Evolutionary conservation across 2,797 vertebrate genomes (phyloP).

Genomic region (Dromococcyx pavoninus): DNA sequence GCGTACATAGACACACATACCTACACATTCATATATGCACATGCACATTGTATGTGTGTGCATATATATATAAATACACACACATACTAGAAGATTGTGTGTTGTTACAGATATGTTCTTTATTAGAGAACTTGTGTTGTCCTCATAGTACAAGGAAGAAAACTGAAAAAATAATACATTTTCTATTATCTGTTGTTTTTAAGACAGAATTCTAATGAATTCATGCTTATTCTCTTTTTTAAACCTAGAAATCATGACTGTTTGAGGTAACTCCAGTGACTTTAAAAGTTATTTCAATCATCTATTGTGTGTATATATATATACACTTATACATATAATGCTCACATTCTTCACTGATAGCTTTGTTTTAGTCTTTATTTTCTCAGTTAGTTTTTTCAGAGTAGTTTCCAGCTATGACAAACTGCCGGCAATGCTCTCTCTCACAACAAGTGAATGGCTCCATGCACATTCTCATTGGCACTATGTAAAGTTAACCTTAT

Average conservation of each 20-base stretch:
- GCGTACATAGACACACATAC: too few species aligned
- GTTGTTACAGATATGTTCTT: neutral
- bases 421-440: neutral
- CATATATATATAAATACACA: neutral
- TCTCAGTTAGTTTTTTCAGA: neutral
- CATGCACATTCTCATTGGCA: neutral
- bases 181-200: neutral
- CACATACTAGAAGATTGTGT: neutral
- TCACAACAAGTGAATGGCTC: neutral
- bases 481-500: neutral
- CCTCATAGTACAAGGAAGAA: neutral
- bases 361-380: neutral
- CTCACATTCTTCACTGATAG: neutral
- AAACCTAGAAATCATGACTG: neutral
- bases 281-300: neutral
- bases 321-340: neutral
- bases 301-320: neutral
- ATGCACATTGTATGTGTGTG: fast-evolving
- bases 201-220: neutral
- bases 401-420: neutral
- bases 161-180: neutral
- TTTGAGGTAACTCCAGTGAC: neutral
- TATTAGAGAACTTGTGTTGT: neutral
- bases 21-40: too few species aligned
- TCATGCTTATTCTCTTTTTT: neutral